Conservation (phyloP, 2,797 vertebrate species). For the Iguana delicatissima region DNA sequence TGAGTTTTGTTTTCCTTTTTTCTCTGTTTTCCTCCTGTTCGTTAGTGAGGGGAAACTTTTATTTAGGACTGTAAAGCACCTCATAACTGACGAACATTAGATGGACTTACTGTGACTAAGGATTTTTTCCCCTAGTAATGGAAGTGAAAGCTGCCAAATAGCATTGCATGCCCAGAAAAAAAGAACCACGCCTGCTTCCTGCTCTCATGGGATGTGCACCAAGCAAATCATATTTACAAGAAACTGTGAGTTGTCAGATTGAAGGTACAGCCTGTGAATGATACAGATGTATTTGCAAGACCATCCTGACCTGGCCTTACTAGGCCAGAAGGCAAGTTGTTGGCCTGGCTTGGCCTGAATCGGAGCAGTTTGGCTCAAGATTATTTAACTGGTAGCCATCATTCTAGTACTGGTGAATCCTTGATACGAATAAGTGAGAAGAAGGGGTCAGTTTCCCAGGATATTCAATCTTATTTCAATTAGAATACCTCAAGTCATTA, state of each 20-base stretch:
- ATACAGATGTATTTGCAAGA: neutral
- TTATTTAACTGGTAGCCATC: neutral
- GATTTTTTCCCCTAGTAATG: slow-evolving; percentile 3
- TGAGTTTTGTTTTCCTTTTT: neutral
- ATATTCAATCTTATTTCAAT: neutral
- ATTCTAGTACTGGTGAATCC: neutral
- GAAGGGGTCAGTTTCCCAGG: neutral
- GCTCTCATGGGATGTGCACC: neutral
- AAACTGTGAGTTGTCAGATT: slow-evolving; percentile 5
- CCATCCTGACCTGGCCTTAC: neutral
- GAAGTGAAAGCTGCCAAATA: slow-evolving; percentile 24
- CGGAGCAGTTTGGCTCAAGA: neutral
- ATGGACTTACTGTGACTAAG: slow-evolving; percentile 19
- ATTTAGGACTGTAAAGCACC: slow-evolving; percentile 56
- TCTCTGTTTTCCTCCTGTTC: neutral
- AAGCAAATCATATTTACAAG: slow-evolving; percentile 20
- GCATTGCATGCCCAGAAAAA: slow-evolving; percentile 50
- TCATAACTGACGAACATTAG: slow-evolving; percentile 61
- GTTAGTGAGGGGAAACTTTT: slow-evolving; percentile 48
- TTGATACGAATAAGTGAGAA: neutral
- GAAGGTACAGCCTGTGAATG: slow-evolving; percentile 11
- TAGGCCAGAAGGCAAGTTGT: neutral
- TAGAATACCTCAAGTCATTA: neutral
- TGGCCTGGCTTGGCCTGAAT: neutral
- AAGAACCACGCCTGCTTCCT: slow-evolving; percentile 53